Conservation (phyloP, 2,113 vertebrate genomes). For the Rhagologus leucostigma region DNA sequence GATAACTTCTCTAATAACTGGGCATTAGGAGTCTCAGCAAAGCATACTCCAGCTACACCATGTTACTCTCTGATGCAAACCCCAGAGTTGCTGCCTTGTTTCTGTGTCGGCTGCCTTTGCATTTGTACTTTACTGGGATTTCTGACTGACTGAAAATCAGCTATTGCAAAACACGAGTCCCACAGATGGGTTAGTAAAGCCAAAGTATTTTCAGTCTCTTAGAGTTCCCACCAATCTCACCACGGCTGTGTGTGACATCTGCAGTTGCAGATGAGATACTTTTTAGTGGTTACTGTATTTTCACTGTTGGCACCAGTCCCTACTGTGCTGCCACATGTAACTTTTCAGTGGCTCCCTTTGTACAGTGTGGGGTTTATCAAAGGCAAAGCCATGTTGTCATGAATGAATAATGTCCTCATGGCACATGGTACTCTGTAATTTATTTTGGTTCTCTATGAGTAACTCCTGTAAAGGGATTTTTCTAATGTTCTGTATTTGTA, state of each 20-base stretch:
- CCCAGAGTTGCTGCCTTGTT: neutral
- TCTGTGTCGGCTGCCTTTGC: neutral
- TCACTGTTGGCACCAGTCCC: neutral
- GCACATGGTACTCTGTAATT: neutral
- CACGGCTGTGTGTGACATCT: neutral
- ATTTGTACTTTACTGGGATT: neutral
- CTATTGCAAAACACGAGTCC: neutral
- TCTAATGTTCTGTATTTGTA: neutral
- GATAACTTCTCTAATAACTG: neutral
- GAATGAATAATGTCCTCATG: neutral
- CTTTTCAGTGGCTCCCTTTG: neutral
- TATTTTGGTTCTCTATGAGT: neutral
- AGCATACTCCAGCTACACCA: neutral
- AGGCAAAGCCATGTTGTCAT: neutral
- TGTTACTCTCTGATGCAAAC: neutral
- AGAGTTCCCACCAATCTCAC: neutral
- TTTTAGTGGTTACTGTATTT: slow-evolving; percentile 41
- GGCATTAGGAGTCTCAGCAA: neutral
- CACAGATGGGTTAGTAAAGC: neutral
- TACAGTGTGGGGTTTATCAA: neutral
- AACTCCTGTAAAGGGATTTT: slow-evolving; percentile 33
- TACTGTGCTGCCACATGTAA: neutral
- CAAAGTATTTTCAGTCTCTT: neutral
- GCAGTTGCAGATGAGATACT: neutral
- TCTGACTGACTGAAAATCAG: neutral